These are phyloP conservation scores for Chiloscyllium punctatum DNA, from an alignment of 2,797 vertebrate genomes.

Conservation along the genomic window DNA sequence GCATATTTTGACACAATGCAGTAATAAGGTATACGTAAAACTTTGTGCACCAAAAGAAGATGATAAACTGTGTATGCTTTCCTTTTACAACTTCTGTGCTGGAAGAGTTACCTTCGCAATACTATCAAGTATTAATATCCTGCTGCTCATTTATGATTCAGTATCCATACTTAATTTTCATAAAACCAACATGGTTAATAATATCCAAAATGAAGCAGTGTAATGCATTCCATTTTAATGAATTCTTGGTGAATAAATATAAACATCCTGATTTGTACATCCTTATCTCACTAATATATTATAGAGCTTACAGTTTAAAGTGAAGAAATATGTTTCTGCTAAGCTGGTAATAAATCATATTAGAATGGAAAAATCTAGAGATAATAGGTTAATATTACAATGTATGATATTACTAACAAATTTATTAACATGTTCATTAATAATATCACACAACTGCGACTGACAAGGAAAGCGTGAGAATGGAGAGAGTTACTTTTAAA, in stretches of 20 bases:
- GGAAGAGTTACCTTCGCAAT: neutral
- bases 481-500: neutral
- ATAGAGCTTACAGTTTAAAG: neutral
- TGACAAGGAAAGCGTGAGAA: neutral
- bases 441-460: slow-evolving; percentile 3
- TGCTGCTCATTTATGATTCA: slow-evolving; percentile 22
- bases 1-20: neutral
- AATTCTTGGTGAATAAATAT: neutral
- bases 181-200: neutral
- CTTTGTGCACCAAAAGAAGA: neutral
- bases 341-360: neutral
- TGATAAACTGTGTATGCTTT: neutral
- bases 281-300: neutral
- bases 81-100: neutral
- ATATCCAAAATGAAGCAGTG: neutral
- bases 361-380: neutral
- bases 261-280: neutral
- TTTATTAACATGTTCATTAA: too few relatives aligned
- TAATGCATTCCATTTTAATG: neutral
- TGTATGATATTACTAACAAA: neutral
- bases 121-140: neutral
- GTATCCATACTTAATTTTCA: neutral
- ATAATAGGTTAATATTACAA: neutral
- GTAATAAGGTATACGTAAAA: neutral
- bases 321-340: neutral